Evolutionary conservation across 53 echinoderm and acorn worm genomes (phyloP), one percentile per base, ranked within the genome.

Genomic region (Henricia sp.): DNA sequence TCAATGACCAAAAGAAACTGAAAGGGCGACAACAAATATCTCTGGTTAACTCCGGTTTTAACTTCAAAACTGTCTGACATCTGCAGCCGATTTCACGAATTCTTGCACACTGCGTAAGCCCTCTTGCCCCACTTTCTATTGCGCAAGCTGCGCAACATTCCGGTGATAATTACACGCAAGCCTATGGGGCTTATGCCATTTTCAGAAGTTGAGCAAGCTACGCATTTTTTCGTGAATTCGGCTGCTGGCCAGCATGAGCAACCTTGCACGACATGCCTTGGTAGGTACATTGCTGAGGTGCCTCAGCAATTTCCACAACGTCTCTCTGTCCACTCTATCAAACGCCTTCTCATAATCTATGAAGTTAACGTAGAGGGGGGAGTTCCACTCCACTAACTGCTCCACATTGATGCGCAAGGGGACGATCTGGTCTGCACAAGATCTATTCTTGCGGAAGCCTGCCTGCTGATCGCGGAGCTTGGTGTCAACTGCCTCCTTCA

Each of bases 351-450:
- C 52, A 52, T 55, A 76, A 54, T 56, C 63, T 2, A 82, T 41
- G 16, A 82, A 82, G 36, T 82, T 82, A 36, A 46, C 29, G 42
- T 64, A 82, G 12, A 82, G 65, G 6, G 66, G 29, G 11, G 82
- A 82, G 50, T 82, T 65, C 66, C 66, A 82, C 41, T 82, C 29
- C 8, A 77, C 10, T n/a, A 40, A 59, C 37, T 78, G 63, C 26
- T 82, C 66, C 46, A 82, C 39, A 5, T 33, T 67, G 67, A 67
- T 30, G 67, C 67, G 27, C 6, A 67, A 36, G 6, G 67, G 5
- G 27, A 36, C 65, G 17, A 67, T 67, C 19, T 67, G 67, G 67
- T 67, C 37, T 33, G 67, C 35, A 1, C n/a, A 1, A 67, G 60
- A 59, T 59, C 72, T 71, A 44, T 71, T 71, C n/a, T 43, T n/a